Evolutionary conservation across 2,888 invertebrate species (phyloP).

Genomic region (Drosophila heteroneura): DNA sequence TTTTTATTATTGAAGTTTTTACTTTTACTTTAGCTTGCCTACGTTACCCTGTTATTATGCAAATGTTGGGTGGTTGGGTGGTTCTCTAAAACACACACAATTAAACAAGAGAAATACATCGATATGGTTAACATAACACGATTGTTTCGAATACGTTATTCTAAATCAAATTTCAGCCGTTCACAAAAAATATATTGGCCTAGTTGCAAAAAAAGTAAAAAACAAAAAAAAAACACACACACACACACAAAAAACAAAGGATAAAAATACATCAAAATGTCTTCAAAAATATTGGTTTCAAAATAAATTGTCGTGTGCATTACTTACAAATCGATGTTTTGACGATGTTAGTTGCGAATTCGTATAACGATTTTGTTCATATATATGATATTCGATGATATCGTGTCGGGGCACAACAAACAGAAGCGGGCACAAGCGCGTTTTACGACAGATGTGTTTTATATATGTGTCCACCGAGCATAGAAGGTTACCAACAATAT

Average conservation of each 20-base stretch:
- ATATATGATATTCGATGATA: constrained; percentile 40
- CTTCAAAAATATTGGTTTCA: constrained; percentile 30
- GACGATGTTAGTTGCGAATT: constrained; percentile 42
- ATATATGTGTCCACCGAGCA: constrained; percentile 64
- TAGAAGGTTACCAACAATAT: constrained; percentile 58
- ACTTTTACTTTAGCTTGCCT: constrained; percentile 31
- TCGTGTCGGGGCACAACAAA: constrained; percentile 67
- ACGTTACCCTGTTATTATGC: constrained; percentile 33
- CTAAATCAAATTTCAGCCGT: constrained; percentile 56
- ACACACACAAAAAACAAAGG: constrained; percentile 14
- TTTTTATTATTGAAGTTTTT: constrained; percentile 9
- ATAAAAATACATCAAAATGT: constrained; percentile 32
- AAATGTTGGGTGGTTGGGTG: constrained; percentile 23
- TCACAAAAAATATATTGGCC: constrained; percentile 32
- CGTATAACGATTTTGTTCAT: constrained; percentile 33
- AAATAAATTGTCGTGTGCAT: constrained; percentile 62
- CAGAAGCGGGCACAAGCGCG: constrained; percentile 79
- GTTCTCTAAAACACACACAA: constrained; percentile 46
- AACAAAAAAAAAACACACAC: constrained; percentile 5
- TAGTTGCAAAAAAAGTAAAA: constrained; percentile 28
- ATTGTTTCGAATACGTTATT: constrained; percentile 20
- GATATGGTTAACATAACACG: constrained; percentile 34
- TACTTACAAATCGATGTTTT: constrained; percentile 80
- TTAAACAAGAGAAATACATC: constrained; percentile 48
- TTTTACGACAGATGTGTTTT: constrained; percentile 44